Evolutionary conservation across 2,888 invertebrate genomes (phyloP).

Genomic region (Perdita meconis): DNA sequence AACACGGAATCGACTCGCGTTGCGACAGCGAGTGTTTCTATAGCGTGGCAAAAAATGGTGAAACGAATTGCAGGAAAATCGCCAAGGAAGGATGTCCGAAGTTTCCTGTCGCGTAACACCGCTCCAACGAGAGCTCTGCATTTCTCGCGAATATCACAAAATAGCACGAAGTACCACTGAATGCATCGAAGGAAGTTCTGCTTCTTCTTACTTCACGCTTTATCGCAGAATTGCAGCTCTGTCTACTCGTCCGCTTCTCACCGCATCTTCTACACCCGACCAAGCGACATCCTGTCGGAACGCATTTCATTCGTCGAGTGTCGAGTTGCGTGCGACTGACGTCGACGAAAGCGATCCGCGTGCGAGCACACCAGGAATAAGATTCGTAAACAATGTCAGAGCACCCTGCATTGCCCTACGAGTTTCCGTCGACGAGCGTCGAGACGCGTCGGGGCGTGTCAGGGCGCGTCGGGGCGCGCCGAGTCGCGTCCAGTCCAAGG

Average conservation of each 20-base stretch:
- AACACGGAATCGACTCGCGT: not conserved
- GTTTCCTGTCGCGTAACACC: conserved; percentile 34
- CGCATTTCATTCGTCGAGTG: conserved; percentile 39
- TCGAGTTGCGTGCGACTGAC: conserved; percentile 18
- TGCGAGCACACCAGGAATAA: conserved; percentile 10
- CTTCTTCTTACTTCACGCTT: conserved; percentile 3
- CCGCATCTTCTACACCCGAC: conserved; percentile 44
- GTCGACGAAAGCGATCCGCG: conserved; percentile 4
- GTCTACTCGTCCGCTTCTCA: conserved; percentile 43
- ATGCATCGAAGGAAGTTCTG: too few relatives aligned
- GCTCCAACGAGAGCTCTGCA: too few relatives aligned
- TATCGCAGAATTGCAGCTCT: not conserved
- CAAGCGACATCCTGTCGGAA: conserved; percentile 41
- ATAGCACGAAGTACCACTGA: too few relatives aligned
- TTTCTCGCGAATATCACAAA: too few relatives aligned
- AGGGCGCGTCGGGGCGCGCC: too few relatives aligned
- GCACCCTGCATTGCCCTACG: conserved; percentile 34
- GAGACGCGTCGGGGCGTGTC: not conserved
- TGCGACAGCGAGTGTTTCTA: too few relatives aligned
- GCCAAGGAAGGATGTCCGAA: too few relatives aligned
- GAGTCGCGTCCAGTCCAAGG: not conserved
- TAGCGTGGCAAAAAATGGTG: too few relatives aligned
- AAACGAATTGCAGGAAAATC: not conserved
- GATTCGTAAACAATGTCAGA: conserved; percentile 47
- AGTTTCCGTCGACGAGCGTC: conserved; percentile 13